Base-by-base conservation (phyloP, 1,140 invertebrate genomes). In the Panulirus ornatus region DNA sequence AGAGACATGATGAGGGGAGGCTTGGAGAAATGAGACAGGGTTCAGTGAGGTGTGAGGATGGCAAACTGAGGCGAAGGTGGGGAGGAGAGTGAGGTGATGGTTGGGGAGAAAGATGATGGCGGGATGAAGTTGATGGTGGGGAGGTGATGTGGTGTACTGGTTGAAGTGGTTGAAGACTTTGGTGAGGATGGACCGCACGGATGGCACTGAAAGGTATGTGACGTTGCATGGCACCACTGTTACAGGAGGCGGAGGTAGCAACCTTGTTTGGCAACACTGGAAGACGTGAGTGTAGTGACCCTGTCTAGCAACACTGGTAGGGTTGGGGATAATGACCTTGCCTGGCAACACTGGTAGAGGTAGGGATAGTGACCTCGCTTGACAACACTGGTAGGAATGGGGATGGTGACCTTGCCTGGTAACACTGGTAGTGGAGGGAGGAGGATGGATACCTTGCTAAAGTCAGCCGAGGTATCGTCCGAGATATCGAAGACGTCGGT, bases 381-480 rank as follows among this genome's bases (percentile, higher is more conserved):
- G 63, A n/a, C 19, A 40, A 16, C 1, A 22, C 14, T 84, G 82
- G 40, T 84, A n/a, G n/a, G n/a, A n/a, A n/a, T n/a, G n/a, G n/a
- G n/a, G n/a, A n/a, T n/a, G n/a, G 73, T 34, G 9, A 3, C 8
- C 3, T 6, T 34, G 38, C 38, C 8, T 34, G 73, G n/a, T n/a
- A n/a, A n/a, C n/a, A n/a, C n/a, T n/a, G n/a, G n/a, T n/a, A n/a
- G n/a, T n/a, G n/a, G 30, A 40, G 73, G 44, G 14, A 38, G 38
- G 27, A 22, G 70, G n/a, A 16, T 1, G 27, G 51, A 40, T 91
- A 92, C 91, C 91, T 92, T 92, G 91, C 91, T 92, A 19, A 92
- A 83, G 42, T 92, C 91, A 3, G 88, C 91, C 11, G 91, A 92
- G 27, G 91, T 92, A 71, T 92, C 91, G 76, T 92, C 91, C 22